Percentiles rank a stretch among this genome's conserved stretches.
These are phyloP conservation scores for Patagioenas fasciata DNA, from an alignment of 2,113 vertebrate genomes.

Conservation along the genomic window DNA sequence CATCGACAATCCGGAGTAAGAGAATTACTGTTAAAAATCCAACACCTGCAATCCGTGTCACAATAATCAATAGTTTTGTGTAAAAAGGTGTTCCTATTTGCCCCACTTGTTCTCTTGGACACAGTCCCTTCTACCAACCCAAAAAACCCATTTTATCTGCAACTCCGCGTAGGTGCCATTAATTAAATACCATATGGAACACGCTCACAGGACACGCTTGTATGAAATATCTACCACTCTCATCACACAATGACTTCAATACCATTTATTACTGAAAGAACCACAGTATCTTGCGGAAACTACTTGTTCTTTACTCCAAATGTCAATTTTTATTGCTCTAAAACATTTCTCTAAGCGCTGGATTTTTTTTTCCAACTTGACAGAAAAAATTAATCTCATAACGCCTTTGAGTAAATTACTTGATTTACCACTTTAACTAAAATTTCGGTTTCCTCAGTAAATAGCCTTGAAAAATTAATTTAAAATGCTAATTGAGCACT, in stretches of 20 bases:
- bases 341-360: conserved; percentile 1
- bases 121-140: neutral
- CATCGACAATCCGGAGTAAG: neutral
- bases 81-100: neutral
- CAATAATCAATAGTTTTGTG: neutral
- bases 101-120: neutral
- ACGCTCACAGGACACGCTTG: neutral
- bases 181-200: neutral
- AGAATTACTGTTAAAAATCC: neutral
- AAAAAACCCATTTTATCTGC: neutral
- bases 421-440: conserved; percentile 72
- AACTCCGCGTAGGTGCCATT: neutral
- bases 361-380: neutral
- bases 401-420: conserved; percentile 52
- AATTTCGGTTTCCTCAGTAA: conserved; percentile 69
- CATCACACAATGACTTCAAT: neutral
- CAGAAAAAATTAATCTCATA: conserved; percentile 1
- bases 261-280: neutral
- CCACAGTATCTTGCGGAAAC: neutral
- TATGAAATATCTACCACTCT: neutral
- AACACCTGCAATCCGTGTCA: neutral
- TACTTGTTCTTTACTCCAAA: neutral
- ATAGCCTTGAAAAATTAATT: conserved; percentile 65
- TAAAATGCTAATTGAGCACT: conserved; percentile 57
- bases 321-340: conserved; percentile 11